Evolutionary conservation across 1,140 invertebrate species (phyloP).

Genomic region (Neodiprion virginianus): DNA sequence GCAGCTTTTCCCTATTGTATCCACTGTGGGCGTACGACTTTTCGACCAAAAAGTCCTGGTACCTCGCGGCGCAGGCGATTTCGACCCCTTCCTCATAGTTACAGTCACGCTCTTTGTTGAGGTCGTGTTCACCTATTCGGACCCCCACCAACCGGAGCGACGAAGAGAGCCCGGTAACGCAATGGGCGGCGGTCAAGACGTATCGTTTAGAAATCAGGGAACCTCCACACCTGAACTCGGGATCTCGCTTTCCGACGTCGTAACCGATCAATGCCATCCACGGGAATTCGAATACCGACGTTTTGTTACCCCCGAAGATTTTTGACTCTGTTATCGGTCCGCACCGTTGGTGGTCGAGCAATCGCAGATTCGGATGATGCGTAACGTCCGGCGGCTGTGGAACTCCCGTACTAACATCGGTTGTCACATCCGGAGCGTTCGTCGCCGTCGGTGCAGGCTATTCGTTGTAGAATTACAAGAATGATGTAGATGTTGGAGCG

Average conservation of each 20-base stretch:
- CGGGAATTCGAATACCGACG: constrained; percentile 67
- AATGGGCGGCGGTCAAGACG: constrained; percentile 76
- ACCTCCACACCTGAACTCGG: constrained; percentile 70
- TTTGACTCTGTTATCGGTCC: constrained; percentile 52
- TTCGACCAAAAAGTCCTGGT: constrained; percentile 67
- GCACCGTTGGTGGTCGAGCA: constrained; percentile 57
- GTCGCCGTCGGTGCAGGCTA: neutral
- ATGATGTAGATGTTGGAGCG: constrained; percentile 8
- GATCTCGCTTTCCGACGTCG: constrained; percentile 51
- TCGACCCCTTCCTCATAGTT: constrained; percentile 53
- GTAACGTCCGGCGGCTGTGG: constrained; percentile 55
- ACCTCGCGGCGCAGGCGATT: constrained; percentile 62
- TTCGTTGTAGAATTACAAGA: constrained; percentile 12
- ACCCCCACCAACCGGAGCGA: constrained; percentile 50
- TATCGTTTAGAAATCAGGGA: constrained; percentile 70
- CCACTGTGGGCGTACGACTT: constrained; percentile 62
- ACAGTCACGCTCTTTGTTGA: constrained; percentile 66
- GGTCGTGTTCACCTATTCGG: constrained; percentile 71
- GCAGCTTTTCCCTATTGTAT: constrained; percentile 56
- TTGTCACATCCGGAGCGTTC: neutral
- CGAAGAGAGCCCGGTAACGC: constrained; percentile 60
- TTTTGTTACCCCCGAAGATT: constrained; percentile 66
- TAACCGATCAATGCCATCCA: constrained; percentile 73
- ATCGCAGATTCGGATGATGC: constrained; percentile 62
- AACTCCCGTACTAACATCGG: neutral